phyloP scores from a whole-genome alignment of 37 sponge, comb jelly and placozoan genomes.

The Eunapius fragilis region DNA sequence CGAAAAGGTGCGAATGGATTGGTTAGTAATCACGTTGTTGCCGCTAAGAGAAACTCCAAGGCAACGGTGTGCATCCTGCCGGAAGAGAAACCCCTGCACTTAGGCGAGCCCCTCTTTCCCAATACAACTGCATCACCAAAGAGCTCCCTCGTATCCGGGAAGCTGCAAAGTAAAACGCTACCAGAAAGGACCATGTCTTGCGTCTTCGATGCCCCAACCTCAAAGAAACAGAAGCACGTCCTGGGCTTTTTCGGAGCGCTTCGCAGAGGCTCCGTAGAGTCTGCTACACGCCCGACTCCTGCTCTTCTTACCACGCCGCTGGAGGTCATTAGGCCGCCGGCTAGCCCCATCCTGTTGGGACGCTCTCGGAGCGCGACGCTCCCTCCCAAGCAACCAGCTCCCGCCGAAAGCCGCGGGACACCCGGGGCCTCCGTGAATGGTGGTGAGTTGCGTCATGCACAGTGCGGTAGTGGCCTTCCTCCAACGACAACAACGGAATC shows the following conservation, averaged over 20 bases:
- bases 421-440: not conserved
- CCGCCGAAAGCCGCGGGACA: not conserved
- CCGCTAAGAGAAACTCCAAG: not conserved
- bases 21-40: not conserved
- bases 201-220: not conserved
- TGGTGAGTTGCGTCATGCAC: not conserved
- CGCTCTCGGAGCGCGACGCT: not conserved
- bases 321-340: not conserved
- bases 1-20: not conserved
- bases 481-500: no score
- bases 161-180: not conserved
- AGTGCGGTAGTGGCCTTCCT: not conserved
- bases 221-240: slow-evolving; percentile 2
- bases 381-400: slow-evolving; percentile 9
- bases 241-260: slow-evolving; percentile 12
- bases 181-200: not conserved
- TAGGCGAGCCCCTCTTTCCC: not conserved
- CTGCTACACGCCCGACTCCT: not conserved
- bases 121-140: not conserved
- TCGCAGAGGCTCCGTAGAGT: not conserved
- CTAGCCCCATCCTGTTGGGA: slow-evolving; percentile 20
- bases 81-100: not conserved
- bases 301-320: not conserved
- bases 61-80: not conserved
- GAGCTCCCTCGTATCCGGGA: not conserved